These are phyloP conservation scores for Rhodeus uyekii DNA, from an alignment of 2,797 vertebrate species.

Conservation along the genomic window DNA sequence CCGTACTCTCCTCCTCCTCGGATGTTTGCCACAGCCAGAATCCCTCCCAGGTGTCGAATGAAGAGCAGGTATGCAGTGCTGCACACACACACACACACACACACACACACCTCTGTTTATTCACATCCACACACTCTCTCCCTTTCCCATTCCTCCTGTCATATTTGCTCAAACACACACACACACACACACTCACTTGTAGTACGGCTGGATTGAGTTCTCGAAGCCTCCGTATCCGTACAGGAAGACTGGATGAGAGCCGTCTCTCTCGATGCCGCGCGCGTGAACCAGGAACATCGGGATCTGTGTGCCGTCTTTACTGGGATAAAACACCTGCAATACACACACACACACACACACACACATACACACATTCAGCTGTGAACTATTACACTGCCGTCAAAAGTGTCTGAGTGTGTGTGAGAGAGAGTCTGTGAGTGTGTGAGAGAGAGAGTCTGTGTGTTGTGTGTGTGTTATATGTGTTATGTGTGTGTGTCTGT, in stretches of 20 bases:
- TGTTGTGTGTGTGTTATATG: no score
- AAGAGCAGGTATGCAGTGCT: conserved; percentile 76
- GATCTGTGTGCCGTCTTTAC: conserved; percentile 77
- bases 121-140: neutral
- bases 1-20: conserved; percentile 80
- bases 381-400: neutral
- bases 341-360: conserved; percentile 13
- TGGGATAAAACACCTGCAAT: conserved; percentile 76
- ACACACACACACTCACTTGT: conserved; percentile 67
- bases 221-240: conserved; percentile 82
- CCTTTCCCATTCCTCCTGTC: no score
- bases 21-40: conserved; percentile 81
- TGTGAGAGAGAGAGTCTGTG: no score
- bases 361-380: conserved; percentile 19
- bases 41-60: conserved; percentile 76
- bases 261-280: conserved; percentile 67
- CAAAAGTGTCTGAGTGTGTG: no score
- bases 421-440: no score
- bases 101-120: no score
- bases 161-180: neutral
- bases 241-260: conserved; percentile 74
- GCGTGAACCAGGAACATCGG: conserved; percentile 80
- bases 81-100: conserved; percentile 6
- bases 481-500: no score
- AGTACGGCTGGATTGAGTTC: conserved; percentile 72